phyloP scores from a whole-genome alignment of 1,140 invertebrate genomes.

The Ladona fulva region DNA sequence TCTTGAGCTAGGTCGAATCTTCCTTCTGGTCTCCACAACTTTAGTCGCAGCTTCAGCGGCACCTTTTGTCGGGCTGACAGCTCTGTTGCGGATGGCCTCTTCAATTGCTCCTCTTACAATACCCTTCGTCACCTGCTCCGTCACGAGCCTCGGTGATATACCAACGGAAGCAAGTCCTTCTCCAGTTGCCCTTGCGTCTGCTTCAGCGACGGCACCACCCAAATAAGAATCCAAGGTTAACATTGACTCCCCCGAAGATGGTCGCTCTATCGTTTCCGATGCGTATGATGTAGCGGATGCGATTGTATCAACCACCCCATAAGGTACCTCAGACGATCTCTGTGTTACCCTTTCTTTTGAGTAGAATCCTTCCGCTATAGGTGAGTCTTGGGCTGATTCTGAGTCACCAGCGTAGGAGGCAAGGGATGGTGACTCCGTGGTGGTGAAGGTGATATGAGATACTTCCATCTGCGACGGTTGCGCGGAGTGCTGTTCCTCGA shows the following conservation, averaged over 20 bases:
- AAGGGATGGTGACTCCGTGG: neutral
- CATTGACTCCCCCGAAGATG: neutral
- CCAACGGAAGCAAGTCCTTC: neutral
- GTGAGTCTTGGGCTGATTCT: neutral
- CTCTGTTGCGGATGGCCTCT: neutral
- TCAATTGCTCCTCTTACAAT: neutral
- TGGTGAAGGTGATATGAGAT: neutral
- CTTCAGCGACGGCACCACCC: too few species aligned
- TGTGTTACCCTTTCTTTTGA: neutral
- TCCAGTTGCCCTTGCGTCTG: neutral
- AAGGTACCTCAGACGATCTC: neutral
- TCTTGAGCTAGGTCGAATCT: neutral
- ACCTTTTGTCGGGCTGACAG: neutral
- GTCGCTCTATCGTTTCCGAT: neutral
- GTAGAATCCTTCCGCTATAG: neutral
- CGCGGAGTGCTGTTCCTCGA: neutral
- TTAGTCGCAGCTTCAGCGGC: neutral
- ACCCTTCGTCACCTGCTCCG: neutral
- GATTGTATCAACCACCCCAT: neutral
- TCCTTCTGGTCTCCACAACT: neutral
- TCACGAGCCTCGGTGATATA: neutral
- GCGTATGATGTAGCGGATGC: neutral
- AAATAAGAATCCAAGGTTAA: neutral
- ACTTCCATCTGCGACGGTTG: neutral
- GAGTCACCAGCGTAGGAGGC: neutral